Evolutionary conservation across 2,888 invertebrate species (phyloP).

Genomic region (Theretra japonica): DNA sequence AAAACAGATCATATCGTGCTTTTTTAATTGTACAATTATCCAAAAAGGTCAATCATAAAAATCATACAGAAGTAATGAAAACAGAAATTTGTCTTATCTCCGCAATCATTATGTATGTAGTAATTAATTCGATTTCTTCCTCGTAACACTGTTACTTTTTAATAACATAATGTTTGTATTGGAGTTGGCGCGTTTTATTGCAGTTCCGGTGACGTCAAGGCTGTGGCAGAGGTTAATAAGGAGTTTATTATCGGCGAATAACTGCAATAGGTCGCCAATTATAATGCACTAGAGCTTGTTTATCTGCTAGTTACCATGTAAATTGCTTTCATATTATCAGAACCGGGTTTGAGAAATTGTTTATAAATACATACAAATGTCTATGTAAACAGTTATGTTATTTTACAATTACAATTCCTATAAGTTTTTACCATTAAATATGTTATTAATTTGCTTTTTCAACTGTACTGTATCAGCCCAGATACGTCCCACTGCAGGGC

Average conservation of each 20-base stretch:
- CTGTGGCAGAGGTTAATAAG: constrained; percentile 65
- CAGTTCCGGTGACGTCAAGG: constrained; percentile 57
- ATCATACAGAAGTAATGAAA: not conserved
- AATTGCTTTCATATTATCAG: not conserved
- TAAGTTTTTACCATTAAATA: no score
- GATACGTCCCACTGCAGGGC: no score
- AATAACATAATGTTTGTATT: constrained; percentile 42
- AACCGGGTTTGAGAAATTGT: not conserved
- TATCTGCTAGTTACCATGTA: constrained; percentile 8
- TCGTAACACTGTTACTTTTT: constrained; percentile 5
- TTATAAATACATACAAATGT: not conserved
- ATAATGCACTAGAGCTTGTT: constrained; percentile 3
- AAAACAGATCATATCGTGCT: not conserved
- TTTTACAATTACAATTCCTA: not conserved
- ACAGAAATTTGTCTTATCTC: constrained; percentile 5
- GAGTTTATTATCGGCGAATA: constrained; percentile 29
- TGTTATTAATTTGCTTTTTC: no score
- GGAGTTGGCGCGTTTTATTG: constrained; percentile 53
- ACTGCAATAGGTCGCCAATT: constrained; percentile 10
- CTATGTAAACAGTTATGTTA: not conserved
- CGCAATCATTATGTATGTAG: not conserved
- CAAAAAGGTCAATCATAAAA: constrained; percentile 8
- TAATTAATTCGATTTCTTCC: constrained; percentile 23
- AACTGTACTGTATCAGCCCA: no score
- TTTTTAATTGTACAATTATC: not conserved